Base-by-base conservation (phyloP, 2,888 invertebrate genomes). In the Yponomeuta sedellus region DNA sequence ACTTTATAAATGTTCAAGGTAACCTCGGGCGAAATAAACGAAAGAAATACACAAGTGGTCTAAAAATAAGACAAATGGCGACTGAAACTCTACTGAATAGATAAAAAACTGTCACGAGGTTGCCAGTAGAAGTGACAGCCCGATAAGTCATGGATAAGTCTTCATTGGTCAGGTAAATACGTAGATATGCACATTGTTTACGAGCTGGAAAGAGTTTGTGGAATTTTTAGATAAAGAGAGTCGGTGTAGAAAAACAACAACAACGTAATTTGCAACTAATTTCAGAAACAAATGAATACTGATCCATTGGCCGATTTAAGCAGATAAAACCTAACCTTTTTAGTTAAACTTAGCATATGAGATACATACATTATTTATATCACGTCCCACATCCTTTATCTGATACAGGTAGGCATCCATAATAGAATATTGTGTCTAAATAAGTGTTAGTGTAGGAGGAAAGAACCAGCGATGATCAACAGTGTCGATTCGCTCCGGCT, bases 341-440 rank as follows among this genome's bases (percentile, higher is more conserved):
- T 52, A 16, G 12, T 52, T 52, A 52, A 16, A 52, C 16, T 52
- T 52, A 52, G 44, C 16, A 52, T 52, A 5, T 16, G 16, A 52
- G 44, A 52, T 52, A 52, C 16, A 52, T 52, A 52, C 16, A 52
- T 52, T 52, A 52, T 52, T 52, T 22, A 20, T 59, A 20, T 59
- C 59, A 59, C 59, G 59, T 59, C 59, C 59, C 20, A 59, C 22
- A 22, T 59, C 25, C 22, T 59, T 59, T 59, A 59, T 59, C 59
- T 20, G 44, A 52, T 16, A 44, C 12, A 52, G 44, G 44, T 52
- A 52, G 44, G 44, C 16, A 52, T 2, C 44, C 3, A 6, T 59
- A 59, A 16, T 59, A 59, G 16, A 52, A 52, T 22, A 59, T 59
- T 59, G 59, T 25, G 59, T 22, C 59, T 59, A 11, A 59, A 59